A percentile compares a stretch with the other conserved stretches of the same genome.
These are phyloP conservation scores for Habropoda laboriosa DNA, from an alignment of 1,140 invertebrate species.

Conservation along the genomic window DNA sequence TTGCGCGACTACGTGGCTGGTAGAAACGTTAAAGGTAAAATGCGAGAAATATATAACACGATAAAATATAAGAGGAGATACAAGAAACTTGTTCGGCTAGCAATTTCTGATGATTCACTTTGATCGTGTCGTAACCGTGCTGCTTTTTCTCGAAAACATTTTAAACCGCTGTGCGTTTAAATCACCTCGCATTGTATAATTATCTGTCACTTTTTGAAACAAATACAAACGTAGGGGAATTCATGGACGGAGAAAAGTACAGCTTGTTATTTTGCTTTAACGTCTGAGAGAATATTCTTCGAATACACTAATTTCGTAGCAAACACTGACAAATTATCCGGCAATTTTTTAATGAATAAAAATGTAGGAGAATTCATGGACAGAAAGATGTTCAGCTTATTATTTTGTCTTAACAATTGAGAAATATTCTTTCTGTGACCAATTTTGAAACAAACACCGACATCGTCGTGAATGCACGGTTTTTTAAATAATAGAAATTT, in stretches of 20 bases:
- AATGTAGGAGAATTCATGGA: too few species aligned
- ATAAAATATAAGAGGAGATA: background rate
- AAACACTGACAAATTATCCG: too few species aligned
- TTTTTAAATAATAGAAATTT: background rate
- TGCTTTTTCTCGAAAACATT: background rate
- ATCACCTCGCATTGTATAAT: too few species aligned
- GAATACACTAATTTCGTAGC: too few species aligned
- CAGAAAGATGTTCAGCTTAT: background rate
- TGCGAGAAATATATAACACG: background rate
- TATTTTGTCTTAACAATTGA: background rate
- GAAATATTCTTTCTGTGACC: background rate
- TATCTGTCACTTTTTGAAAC: too few species aligned
- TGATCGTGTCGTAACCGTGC: background rate
- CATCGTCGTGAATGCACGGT: background rate
- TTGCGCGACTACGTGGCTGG: background rate
- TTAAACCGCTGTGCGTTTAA: too few species aligned
- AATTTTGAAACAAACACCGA: background rate
- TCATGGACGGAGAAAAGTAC: too few species aligned
- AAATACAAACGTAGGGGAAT: too few species aligned
- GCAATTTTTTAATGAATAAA: too few species aligned
- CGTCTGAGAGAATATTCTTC: too few species aligned
- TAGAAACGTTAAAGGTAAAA: background rate
- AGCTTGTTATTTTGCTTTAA: too few species aligned
- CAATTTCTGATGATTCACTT: background rate
- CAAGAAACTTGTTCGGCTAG: background rate